Evolutionary conservation across 1,140 invertebrate species (phyloP), one percentile per base, ranked within the genome.

Genomic region (Trachymyrmex cornetzi): DNA sequence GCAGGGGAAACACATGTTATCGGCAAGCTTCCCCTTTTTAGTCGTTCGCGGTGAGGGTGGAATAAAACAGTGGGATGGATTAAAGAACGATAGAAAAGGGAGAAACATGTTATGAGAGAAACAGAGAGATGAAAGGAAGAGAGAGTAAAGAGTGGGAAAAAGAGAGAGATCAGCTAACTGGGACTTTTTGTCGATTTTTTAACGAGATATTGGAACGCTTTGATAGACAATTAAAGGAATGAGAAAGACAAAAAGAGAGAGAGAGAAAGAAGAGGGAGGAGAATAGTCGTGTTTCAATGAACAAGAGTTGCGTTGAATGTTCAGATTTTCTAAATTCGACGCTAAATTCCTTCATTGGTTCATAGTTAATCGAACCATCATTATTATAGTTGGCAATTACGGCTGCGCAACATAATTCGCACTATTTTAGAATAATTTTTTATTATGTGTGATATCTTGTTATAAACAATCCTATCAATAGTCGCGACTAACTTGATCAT

Each of bases 171-270:
- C 74, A 77, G 75, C 87, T 89, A 48, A 38, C 34, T 38, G 1
- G 30, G 44, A 89, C 59, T 90, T 90, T 90, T 89, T 90, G 79
- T 80, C 85, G 85, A 90, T 63, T 89, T 90, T 90, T 90, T 90
- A 90, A 90, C 88, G 79, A 89, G 88, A 89, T 89, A 90, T 88
- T 72, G 88, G 89, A 88, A 85, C 89, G 87, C 87, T 92, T 92
- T 92, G 88, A 91, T 89, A 84, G 86, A 77, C 80, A 63, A 57
- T 38, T 74, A 82, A 90, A 87, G 85, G 87, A 90, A 87, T 72
- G 77, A 80, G 86, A 91, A 85, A 81, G 82, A 91, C 72, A 88
- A 69, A 90, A 11, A 72, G 80, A 86, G 77, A 90, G 77, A 86
- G 77, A 90, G 85, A 87, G 87, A 87, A 61, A 38, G 9, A 72